phyloP scores from a whole-genome alignment of 2,888 invertebrate genomes.

The Amiota communis region DNA sequence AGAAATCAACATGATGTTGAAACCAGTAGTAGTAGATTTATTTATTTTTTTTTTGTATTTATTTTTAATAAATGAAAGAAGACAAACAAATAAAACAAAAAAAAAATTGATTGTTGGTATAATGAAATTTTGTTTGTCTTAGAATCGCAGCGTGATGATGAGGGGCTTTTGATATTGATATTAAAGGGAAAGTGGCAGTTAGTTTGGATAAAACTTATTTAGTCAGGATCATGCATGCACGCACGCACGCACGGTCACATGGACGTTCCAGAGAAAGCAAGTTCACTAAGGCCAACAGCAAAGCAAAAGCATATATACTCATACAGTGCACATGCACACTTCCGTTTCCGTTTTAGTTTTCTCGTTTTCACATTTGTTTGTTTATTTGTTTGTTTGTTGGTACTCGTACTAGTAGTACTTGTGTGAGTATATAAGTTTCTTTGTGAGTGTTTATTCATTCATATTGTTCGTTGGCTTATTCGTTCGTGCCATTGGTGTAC shows the following conservation, averaged over 20 bases:
- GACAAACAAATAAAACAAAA: neutral
- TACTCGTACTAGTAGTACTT: too few species aligned
- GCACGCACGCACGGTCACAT: neutral
- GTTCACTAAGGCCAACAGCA: neutral
- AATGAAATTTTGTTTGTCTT: slow-evolving; percentile 9
- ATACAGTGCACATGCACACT: slow-evolving; percentile 46
- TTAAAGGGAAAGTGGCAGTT: neutral
- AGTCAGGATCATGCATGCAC: neutral
- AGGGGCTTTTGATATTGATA: neutral
- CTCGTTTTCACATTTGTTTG: too few species aligned
- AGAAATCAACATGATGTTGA: slow-evolving; percentile 8
- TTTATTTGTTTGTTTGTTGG: slow-evolving; percentile 38
- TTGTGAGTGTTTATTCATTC: slow-evolving; percentile 36
- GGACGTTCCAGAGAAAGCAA: too few species aligned
- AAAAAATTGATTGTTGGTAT: neutral
- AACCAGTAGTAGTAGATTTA: neutral
- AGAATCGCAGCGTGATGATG: neutral
- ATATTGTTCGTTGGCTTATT: slow-evolving; percentile 56
- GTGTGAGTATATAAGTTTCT: slow-evolving; percentile 9
- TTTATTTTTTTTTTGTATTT: too few species aligned
- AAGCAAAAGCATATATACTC: neutral
- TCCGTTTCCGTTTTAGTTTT: slow-evolving; percentile 64
- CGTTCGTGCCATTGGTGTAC: neutral
- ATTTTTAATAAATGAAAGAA: neutral
- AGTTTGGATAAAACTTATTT: too few species aligned